Base-by-base conservation (phyloP, 2,888 invertebrate species). In the Diarsia brunnea region DNA sequence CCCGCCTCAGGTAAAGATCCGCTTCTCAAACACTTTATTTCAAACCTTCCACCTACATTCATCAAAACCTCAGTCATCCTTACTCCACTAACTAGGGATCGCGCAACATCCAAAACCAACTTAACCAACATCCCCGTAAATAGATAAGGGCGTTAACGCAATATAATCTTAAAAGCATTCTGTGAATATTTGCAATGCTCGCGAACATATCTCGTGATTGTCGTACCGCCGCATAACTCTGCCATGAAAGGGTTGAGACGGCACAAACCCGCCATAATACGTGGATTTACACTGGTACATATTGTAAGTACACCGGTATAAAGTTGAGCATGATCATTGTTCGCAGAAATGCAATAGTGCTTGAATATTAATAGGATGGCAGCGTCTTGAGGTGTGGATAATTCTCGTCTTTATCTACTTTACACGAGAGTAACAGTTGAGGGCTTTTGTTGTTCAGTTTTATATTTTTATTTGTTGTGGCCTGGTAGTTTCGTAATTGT, bases 151-250 rank as follows among this genome's bases (percentile, higher is more conserved):
- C 79, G 63, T 78, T 67, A 78, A 72, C 78, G 73, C 69, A 78
- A 81, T 77, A 65, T 78, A 55, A 75, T 71, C 71, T 81, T 82
- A 83, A 87, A 85, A 84, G 86, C 83, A 85, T 87, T 84, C 79
- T 77, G 43, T 14, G 73, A 63, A 86, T 84, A 80, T 78, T 84
- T 69, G 73, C 70, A 71, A 81, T 75, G 74, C 68, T 74, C 65
- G 58, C 53, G 72, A 63, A 75, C 75, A 81, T 78, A 84, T 78
- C 81, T 78, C 79, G 63, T 63, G 63, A 63, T 63, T 63, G 43
- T 65, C 66, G 58, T 69, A 66, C 69, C 58, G 24, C 47, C 75
- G 73, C 85, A 84, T 86, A 86, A 61, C 79, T 78, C 51, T 2
- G 24, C 75, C 66, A 53, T 64, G 77, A 79, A 75, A 76, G 84